These are phyloP conservation scores for Drosophila triauraria DNA, from an alignment of 1,140 invertebrate genomes.

Conservation along the genomic window DNA sequence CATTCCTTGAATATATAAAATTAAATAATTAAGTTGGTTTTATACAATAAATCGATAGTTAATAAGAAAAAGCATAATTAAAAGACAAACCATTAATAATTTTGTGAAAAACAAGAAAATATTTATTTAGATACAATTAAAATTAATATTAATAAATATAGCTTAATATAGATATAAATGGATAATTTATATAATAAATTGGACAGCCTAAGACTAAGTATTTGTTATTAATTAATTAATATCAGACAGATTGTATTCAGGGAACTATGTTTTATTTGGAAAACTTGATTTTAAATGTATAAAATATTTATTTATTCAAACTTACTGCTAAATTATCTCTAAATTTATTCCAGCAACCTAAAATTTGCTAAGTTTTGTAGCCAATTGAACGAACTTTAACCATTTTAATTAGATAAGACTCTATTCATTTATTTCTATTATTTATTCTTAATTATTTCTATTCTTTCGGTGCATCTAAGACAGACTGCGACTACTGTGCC, in stretches of 20 bases:
- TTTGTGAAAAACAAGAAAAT: background rate
- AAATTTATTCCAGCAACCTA: background rate
- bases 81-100: background rate
- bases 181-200: background rate
- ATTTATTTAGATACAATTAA: background rate
- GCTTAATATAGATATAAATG: too few relatives aligned
- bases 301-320: background rate
- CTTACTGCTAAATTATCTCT: accelerated
- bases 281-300: background rate
- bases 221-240: background rate
- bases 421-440: too few relatives aligned
- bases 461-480: constrained; percentile 52
- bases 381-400: too few relatives aligned
- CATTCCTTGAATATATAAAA: too few relatives aligned
- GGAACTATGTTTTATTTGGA: too few relatives aligned
- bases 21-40: too few relatives aligned
- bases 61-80: background rate
- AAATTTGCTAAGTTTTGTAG: too few relatives aligned
- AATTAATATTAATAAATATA: too few relatives aligned
- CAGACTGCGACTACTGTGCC: constrained; percentile 35
- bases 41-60: too few relatives aligned
- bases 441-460: too few relatives aligned
- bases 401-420: too few relatives aligned
- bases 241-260: background rate
- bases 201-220: background rate